Conservation (phyloP, 2,888 invertebrate species). For the Rhagophthalmus giganteus region DNA sequence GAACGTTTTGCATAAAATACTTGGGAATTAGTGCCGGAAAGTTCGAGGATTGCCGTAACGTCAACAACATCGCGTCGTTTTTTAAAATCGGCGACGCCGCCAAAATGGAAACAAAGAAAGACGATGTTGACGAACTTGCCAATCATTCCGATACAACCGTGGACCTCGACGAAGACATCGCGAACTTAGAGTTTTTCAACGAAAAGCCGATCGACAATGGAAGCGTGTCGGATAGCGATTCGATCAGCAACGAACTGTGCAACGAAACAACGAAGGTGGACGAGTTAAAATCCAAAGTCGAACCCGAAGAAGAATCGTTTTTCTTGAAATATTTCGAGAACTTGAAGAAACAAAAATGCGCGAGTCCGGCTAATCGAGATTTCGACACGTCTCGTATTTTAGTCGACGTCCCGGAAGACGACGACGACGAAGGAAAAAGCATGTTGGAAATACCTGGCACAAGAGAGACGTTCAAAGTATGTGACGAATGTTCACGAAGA, state of each 20-base stretch:
- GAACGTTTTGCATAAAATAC: constrained; percentile 62
- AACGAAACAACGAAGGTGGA: too few relatives aligned
- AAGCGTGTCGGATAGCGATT: constrained; percentile 18
- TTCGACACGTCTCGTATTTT: constrained; percentile 46
- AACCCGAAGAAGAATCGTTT: constrained; percentile 37
- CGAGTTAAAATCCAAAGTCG: too few relatives aligned
- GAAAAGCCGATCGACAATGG: constrained; percentile 1
- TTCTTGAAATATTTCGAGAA: constrained; percentile 41
- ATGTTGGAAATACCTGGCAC: constrained; percentile 40
- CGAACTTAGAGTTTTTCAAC: constrained; percentile 17
- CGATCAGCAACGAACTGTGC: constrained; percentile 21
- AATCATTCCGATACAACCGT: constrained; percentile 6
- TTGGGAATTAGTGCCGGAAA: constrained; percentile 80
- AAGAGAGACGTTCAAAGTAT: constrained; percentile 63
- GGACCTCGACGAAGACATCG: constrained; percentile 13
- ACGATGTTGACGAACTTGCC: not conserved
- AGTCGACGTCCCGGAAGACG: constrained; percentile 16
- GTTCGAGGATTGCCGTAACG: constrained; percentile 68
- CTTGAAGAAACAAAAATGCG: constrained; percentile 11
- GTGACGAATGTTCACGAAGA: constrained; percentile 69
- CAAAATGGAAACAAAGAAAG: constrained; percentile 8
- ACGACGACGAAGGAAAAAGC: constrained; percentile 8
- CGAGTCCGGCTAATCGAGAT: constrained; percentile 32
- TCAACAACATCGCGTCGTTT: constrained; percentile 62
- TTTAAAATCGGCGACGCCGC: constrained; percentile 54